phyloP scores from a whole-genome alignment of 2,113 vertebrate species.

The Empidonax alnorum region DNA sequence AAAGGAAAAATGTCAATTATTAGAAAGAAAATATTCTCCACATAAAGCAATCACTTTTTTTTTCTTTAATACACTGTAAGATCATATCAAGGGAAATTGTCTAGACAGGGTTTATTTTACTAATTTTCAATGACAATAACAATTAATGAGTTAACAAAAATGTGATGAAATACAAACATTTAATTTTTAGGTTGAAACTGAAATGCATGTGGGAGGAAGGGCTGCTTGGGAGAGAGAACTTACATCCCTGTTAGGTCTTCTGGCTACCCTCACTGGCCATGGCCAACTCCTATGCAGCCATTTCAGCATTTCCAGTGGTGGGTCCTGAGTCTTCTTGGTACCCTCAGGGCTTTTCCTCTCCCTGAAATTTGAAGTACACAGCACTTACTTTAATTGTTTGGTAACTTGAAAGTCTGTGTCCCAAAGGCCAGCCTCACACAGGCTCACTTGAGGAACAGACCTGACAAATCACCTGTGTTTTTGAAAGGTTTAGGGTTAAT shows the following conservation, averaged over 20 bases:
- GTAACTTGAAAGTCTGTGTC: not conserved
- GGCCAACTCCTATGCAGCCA: not conserved
- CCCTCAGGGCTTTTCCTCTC: not conserved
- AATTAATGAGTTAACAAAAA: not conserved
- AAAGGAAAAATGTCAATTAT: not conserved
- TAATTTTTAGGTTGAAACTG: not conserved
- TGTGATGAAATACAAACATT: not conserved
- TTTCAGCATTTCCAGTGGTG: not conserved
- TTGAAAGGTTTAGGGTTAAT: not conserved
- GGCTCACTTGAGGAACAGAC: not conserved
- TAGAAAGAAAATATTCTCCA: constrained; percentile 14
- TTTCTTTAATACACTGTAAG: not conserved
- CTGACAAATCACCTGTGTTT: not conserved
- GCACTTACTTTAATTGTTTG: not conserved
- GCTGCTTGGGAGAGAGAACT: not conserved
- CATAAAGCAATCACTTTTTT: not conserved
- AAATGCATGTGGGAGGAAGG: not conserved
- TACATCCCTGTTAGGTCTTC: not conserved
- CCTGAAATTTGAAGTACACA: not conserved
- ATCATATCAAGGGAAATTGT: constrained; percentile 22
- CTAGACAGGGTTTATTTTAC: constrained; percentile 42
- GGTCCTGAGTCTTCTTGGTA: not conserved
- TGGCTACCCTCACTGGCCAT: not conserved
- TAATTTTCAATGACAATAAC: not conserved
- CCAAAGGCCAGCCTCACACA: not conserved